Base-by-base conservation (phyloP, 23 tunicate species). In the Trididemnum nubilum region DNA sequence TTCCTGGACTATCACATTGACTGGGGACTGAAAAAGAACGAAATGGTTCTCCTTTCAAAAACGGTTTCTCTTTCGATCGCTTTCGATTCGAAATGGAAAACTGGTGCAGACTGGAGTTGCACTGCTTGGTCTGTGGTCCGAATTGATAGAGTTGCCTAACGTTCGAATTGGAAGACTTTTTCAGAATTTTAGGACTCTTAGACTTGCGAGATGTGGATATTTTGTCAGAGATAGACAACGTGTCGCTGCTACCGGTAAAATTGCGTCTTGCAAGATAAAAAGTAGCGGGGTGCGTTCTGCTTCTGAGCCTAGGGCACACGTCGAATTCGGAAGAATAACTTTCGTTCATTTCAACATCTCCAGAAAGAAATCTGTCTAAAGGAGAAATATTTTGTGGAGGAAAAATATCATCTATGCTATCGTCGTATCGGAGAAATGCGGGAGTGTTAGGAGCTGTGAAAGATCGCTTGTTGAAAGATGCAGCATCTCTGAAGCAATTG, bases 181-280 rank as follows among this genome's bases (percentile, higher is more conserved):
- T 82, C 12, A 69, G 72, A n/a, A 92, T 63, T 78, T 87, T 87
- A 7, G 97, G 97, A 69, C 97, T 92, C 21, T 87, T 74, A 19
- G 97, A 33, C 26, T 90, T 85, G 21, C 88, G 83, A 2, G 89
- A 90, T 2, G 85, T 76, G 63, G 81, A 80, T 35, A 71, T 71
- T 23, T 85, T 82, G n/a, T n/a, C n/a, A n/a, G n/a, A n/a, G n/a
- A n/a, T n/a, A n/a, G n/a, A 40, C 82, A 65, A 1, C 80, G 73
- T 26, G 80, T 85, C 0, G 83, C 37, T 57, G 85, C 61, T 19
- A 73, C 44, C n/a, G 74, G 79, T 61, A 71, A 3, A 29, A 9
- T 34, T 25, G 44, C 21, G 39, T 15, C 26, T 38, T 15, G 21
- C 37, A 64, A n/a, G 30, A n/a, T 9, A 64, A 64, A 12, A 18